Conservation (phyloP, 2,797 vertebrate species). For the Gastrophryne carolinensis region DNA sequence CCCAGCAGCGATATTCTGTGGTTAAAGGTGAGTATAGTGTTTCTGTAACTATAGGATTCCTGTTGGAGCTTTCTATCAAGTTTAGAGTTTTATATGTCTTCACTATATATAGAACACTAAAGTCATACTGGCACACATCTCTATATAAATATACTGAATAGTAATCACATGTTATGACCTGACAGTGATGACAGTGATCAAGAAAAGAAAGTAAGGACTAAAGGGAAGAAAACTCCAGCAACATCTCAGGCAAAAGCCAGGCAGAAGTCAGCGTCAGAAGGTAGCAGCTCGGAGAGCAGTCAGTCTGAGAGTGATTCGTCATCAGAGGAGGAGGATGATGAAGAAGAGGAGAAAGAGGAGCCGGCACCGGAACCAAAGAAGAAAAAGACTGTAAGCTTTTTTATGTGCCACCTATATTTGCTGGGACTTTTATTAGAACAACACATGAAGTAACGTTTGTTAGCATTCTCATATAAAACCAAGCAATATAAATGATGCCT, state of each 20-base stretch:
- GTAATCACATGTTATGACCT: neutral
- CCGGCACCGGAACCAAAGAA: slow-evolving; percentile 68
- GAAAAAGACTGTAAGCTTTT: slow-evolving; percentile 71
- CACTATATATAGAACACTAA: too few species aligned
- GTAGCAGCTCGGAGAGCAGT: slow-evolving; percentile 84
- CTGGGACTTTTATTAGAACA: neutral
- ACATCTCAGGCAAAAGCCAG: slow-evolving; percentile 62
- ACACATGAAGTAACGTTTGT: neutral
- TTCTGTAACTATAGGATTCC: too few species aligned
- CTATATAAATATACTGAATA: too few species aligned
- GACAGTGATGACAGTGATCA: slow-evolving; percentile 44
- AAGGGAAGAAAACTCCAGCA: slow-evolving; percentile 63
- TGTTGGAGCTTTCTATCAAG: too few species aligned
- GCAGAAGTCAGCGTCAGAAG: slow-evolving; percentile 76
- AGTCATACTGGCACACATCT: too few species aligned
- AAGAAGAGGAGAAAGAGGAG: slow-evolving; percentile 58
- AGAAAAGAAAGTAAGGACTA: slow-evolving; percentile 65
- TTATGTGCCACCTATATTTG: neutral
- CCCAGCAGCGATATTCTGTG: too few species aligned
- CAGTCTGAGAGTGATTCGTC: slow-evolving; percentile 77
- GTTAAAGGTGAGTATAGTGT: too few species aligned
- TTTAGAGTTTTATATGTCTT: too few species aligned
- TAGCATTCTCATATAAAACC: too few species aligned
- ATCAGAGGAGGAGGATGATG: slow-evolving; percentile 61
- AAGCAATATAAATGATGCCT: too few species aligned